Evolutionary conservation across 2,113 vertebrate species (phyloP).

Genomic region (Mohoua ochrocephala): DNA sequence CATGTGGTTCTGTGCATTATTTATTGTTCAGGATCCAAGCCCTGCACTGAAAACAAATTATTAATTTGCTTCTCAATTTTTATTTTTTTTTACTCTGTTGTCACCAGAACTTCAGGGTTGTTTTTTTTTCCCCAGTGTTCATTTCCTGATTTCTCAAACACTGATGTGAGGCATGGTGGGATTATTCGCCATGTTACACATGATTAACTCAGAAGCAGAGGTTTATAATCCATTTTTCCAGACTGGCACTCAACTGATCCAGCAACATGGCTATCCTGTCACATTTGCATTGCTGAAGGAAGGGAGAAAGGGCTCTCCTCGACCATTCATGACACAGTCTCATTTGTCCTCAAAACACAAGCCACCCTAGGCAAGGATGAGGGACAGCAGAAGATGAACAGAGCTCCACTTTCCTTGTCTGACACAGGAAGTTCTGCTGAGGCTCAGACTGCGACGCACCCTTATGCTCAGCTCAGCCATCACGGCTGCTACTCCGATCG

Average conservation of each 20-base stretch:
- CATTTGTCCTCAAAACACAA: neutral
- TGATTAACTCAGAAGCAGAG: neutral
- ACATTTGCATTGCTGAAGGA: neutral
- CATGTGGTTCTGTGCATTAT: neutral
- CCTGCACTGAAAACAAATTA: neutral
- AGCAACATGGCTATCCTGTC: neutral
- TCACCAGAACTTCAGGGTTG: neutral
- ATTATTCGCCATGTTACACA: neutral
- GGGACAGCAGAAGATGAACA: neutral
- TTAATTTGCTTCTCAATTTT: neutral
- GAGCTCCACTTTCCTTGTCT: neutral
- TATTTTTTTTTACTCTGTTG: neutral
- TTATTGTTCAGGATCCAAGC: neutral
- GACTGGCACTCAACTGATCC: neutral
- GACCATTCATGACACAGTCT: neutral
- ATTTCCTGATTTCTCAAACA: neutral
- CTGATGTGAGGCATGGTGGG: neutral
- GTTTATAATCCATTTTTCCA: neutral
- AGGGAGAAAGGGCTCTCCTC: neutral
- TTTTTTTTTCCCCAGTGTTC: fast-evolving
- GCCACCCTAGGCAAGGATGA: neutral
- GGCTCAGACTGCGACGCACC: neutral
- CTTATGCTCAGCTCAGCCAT: neutral
- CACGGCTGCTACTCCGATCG: fast-evolving
- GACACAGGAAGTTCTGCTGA: neutral